Conservation (phyloP, 2,797 vertebrate genomes). For the Fistularia commersonii region DNA sequence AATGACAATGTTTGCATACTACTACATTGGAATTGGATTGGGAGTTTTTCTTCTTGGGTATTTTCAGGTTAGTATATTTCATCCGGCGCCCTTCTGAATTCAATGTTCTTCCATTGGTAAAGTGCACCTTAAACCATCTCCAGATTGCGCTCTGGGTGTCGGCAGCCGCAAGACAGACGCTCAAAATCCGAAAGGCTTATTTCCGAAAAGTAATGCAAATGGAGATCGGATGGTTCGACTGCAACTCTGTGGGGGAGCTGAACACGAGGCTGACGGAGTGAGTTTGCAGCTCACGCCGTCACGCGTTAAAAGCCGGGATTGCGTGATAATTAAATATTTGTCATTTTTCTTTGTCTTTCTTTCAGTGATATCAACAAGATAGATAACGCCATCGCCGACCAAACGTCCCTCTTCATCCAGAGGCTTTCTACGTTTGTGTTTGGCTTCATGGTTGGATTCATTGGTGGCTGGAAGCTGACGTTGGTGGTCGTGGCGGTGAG, state of each 20-base stretch:
- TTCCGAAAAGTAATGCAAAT: constrained; percentile 82
- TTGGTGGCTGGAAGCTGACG: constrained; percentile 82
- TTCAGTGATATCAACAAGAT: constrained; percentile 81
- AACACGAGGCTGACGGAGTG: constrained; percentile 84
- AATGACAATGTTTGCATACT: constrained; percentile 79
- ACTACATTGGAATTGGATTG: constrained; percentile 76
- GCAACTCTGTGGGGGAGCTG: constrained; percentile 80
- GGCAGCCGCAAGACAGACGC: constrained; percentile 74
- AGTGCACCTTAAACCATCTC: neutral
- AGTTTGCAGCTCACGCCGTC: constrained; percentile 21
- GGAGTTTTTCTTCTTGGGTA: constrained; percentile 72
- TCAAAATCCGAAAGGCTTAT: constrained; percentile 73
- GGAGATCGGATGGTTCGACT: constrained; percentile 86
- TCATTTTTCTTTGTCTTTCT: constrained; percentile 15
- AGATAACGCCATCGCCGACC: constrained; percentile 80
- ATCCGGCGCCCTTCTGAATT: neutral
- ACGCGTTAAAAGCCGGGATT: neutral
- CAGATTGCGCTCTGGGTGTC: constrained; percentile 79
- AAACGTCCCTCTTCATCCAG: constrained; percentile 78
- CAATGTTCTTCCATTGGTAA: neutral
- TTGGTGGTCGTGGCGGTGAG: constrained; percentile 79
- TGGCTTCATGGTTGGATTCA: constrained; percentile 80
- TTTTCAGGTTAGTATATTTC: constrained; percentile 70
- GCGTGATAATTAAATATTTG: neutral
- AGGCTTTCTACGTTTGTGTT: constrained; percentile 77